Percentiles rank a stretch among this genome's conserved stretches.
phyloP scores from a whole-genome alignment of 2,113 vertebrate species.

The Peromyscus leucopus region DNA sequence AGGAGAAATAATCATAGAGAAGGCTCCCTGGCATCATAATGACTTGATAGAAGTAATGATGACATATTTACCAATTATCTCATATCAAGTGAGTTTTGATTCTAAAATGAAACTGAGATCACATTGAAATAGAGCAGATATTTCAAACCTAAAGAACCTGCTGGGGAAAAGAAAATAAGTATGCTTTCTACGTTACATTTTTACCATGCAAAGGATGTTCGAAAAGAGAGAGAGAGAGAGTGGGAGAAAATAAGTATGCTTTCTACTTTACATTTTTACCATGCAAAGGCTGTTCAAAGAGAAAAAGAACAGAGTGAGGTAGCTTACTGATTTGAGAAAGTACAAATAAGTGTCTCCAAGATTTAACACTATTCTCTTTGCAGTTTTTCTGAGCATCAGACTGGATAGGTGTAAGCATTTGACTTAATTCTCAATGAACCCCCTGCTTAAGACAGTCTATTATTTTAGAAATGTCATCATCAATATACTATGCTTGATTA shows the following conservation, averaged over 20 bases:
- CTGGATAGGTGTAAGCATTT: neutral
- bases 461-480: neutral
- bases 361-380: neutral
- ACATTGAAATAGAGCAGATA: neutral
- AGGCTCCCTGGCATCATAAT: neutral
- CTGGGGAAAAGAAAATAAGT: neutral
- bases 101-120: conserved; percentile 3
- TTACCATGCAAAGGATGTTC: neutral
- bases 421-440: neutral
- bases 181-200: neutral
- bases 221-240: neutral
- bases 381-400: neutral
- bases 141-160: neutral
- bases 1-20: neutral
- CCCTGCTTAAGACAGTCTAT: neutral
- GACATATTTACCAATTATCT: neutral
- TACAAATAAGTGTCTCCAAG: neutral
- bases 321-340: neutral
- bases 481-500: neutral
- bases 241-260: neutral
- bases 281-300: neutral
- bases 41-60: neutral
- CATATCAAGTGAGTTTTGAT: neutral
- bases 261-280: neutral
- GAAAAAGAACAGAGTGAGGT: neutral